phyloP scores from a whole-genome alignment of 2,888 invertebrate species.

The Microctonus brassicae region DNA sequence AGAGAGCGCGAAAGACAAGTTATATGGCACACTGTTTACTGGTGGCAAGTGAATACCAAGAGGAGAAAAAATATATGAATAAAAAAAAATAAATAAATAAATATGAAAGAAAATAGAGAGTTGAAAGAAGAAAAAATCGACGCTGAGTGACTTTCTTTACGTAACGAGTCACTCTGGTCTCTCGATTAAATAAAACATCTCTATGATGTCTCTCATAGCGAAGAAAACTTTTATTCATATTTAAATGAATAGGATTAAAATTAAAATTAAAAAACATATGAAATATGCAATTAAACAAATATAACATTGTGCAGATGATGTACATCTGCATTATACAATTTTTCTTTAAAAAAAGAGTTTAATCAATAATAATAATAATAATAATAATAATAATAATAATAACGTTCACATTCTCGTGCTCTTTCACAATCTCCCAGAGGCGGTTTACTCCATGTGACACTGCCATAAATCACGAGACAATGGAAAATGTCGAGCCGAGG shows the following conservation, averaged over 20 bases:
- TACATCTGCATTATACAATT: neutral
- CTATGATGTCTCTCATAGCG: neutral
- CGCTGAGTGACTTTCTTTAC: constrained; percentile 54
- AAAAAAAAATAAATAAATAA: constrained; percentile 2
- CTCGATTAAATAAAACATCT: constrained; percentile 9
- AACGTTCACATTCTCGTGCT: constrained; percentile 32
- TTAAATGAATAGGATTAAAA: too few species aligned
- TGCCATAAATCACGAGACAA: constrained; percentile 65
- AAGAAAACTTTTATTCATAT: neutral
- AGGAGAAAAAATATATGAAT: constrained; percentile 7
- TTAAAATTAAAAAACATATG: too few species aligned
- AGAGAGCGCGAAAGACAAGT: neutral
- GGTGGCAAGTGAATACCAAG: constrained; percentile 31
- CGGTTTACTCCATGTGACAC: constrained; percentile 20
- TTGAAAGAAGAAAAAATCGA: constrained; percentile 7
- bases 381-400: constrained; percentile 38
- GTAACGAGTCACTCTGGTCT: constrained; percentile 55
- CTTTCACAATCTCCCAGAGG: constrained; percentile 1
- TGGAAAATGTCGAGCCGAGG: constrained; percentile 51
- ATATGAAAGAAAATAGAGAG: constrained; percentile 44
- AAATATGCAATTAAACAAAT: neutral
- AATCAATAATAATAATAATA: neutral
- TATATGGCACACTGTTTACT: neutral
- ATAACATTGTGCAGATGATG: neutral
- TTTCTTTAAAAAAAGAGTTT: neutral